These are phyloP conservation scores for Dendrocincla tyrannina DNA, from an alignment of 2,797 vertebrate species.

Conservation along the genomic window DNA sequence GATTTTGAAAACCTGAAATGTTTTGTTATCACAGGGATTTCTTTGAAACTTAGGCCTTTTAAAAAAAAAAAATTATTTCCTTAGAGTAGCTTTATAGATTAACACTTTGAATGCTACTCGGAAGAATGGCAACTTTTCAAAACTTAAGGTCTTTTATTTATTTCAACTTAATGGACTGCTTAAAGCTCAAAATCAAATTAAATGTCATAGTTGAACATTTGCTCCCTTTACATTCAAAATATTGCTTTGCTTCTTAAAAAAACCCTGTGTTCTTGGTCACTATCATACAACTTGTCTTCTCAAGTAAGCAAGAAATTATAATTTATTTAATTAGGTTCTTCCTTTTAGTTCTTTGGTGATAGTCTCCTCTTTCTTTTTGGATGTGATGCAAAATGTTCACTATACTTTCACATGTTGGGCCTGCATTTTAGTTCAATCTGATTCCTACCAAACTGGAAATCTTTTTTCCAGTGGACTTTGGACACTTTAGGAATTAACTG, in stretches of 20 bases:
- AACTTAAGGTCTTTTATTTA: background rate
- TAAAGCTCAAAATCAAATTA: background rate
- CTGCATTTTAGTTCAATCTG: background rate
- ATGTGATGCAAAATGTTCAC: background rate
- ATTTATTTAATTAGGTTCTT: background rate
- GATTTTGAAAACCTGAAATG: background rate
- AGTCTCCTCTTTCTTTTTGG: background rate
- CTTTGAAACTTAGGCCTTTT: background rate
- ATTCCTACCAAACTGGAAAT: background rate
- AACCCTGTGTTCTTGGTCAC: accelerated
- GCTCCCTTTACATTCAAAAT: background rate
- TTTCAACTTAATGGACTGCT: background rate
- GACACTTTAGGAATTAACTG: background rate
- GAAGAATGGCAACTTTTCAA: background rate
- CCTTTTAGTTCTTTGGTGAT: background rate
- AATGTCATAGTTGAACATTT: background rate
- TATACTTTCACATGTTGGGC: background rate
- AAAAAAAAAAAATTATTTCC: background rate
- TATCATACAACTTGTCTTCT: background rate
- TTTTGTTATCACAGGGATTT: background rate
- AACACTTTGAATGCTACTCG: background rate
- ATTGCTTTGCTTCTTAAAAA: background rate
- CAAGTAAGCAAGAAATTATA: background rate
- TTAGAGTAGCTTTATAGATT: background rate
- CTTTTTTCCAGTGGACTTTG: background rate